These are phyloP conservation scores for Oikopleura dioica DNA, from an alignment of 23 tunicate species.

Conservation along the genomic window DNA sequence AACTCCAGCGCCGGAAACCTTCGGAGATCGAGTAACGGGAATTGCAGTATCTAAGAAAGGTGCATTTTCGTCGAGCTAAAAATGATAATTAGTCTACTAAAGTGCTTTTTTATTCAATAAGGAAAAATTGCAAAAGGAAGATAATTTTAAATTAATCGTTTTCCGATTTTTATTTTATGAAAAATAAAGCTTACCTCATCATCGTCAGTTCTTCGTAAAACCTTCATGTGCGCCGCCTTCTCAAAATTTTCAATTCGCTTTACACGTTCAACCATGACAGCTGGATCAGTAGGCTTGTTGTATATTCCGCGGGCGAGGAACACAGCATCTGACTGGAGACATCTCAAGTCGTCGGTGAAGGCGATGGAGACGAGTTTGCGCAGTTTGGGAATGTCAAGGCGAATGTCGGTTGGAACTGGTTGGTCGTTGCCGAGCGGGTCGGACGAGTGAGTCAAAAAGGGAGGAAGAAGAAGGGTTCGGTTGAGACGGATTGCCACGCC, in stretches of 20 bases:
- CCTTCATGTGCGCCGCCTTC: background rate
- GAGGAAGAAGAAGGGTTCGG: background rate
- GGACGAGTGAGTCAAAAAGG: background rate
- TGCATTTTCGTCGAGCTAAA: background rate
- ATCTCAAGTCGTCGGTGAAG: background rate
- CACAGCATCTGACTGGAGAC: background rate
- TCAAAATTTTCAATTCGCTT: constrained; percentile 10
- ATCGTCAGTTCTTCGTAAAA: background rate
- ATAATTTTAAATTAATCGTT: too few relatives aligned
- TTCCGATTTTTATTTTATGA: too few relatives aligned
- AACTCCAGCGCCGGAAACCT: constrained; percentile 8
- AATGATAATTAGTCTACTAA: too few relatives aligned
- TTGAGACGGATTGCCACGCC: constrained; percentile 3
- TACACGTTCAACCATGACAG: constrained; percentile 6
- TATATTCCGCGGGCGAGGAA: background rate
- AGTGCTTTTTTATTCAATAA: too few relatives aligned
- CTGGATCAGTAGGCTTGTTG: constrained; percentile 10
- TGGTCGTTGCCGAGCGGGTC: background rate
- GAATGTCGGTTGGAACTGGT: background rate
- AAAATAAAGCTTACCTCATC: background rate
- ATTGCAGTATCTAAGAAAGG: background rate
- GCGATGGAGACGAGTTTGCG: background rate
- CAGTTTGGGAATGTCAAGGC: constrained; percentile 7
- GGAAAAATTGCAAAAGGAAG: too few relatives aligned
- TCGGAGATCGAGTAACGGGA: constrained; percentile 7